Evolutionary conservation across 2,888 invertebrate species (phyloP), one percentile per base, ranked within the genome.

Genomic region (Dioctria rufipes): DNA sequence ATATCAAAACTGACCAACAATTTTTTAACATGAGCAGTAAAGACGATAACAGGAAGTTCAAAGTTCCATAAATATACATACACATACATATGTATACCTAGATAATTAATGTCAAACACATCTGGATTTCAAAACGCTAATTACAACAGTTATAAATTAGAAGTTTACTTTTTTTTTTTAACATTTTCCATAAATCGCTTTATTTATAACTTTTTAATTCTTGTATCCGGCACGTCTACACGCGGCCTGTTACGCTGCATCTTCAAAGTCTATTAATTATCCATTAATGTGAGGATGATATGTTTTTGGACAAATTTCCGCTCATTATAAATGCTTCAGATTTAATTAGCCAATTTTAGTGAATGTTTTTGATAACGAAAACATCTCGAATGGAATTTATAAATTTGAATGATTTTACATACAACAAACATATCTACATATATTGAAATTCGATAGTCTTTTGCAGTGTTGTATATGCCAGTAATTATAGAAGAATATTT

Each of bases 241-340:
- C 67, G 40, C 65, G 40, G 65, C n/a, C 39, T n/a, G 11, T 42
- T 65, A 42, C 42, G 40, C 65, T 65, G 42, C 65, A 65, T 42
- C 65, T 25, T 40, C 40, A 65, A 40, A 65, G 65, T 67, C 49
- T 67, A 67, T 67, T 46, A 67, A 67, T 67, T 46, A 37, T 37
- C 67, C 46, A 67, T 67, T 67, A 67, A 67, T 46, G 67, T 5
- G 9, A 42, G 46, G 43, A 67, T 67, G 49, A 67, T 67, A 49
- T 37, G 13, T 67, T 43, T 13, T 46, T 43, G 67, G 67, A 67
- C 67, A 67, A 67, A 67, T 67, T 67, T 67, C 67, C 46, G 67
- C 46, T 67, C 49, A 67, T 67, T 67, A 67, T 67, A 43, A 49
- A 67, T 67, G 67, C 49, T 67, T 67, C 37, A 46, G 67, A 67